Evolutionary conservation across 2,888 invertebrate species (phyloP).

Genomic region (Eupithecia inturbata): DNA sequence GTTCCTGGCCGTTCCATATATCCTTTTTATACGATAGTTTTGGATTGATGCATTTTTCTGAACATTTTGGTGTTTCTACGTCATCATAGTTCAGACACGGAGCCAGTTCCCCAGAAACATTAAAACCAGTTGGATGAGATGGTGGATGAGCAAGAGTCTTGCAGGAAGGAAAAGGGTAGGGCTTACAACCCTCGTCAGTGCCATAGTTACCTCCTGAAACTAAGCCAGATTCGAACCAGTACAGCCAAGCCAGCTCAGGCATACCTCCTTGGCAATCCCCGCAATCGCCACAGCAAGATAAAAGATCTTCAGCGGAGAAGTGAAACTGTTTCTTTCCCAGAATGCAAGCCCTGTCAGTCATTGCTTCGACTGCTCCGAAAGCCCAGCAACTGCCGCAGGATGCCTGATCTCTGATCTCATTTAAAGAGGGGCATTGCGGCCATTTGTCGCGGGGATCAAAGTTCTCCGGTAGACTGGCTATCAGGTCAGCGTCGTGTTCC

Average conservation of each 20-base stretch:
- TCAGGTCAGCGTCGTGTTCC: constrained; percentile 61
- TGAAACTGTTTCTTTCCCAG: constrained; percentile 88
- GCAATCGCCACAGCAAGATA: constrained; percentile 84
- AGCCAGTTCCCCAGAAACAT: not conserved
- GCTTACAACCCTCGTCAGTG: constrained; percentile 24
- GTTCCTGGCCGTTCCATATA: not conserved
- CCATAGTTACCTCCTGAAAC: constrained; percentile 33
- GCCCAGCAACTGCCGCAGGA: constrained; percentile 98
- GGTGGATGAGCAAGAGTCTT: constrained; percentile 3
- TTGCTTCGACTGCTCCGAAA: constrained; percentile 86
- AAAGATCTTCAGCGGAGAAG: constrained; percentile 93
- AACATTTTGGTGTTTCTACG: constrained; percentile 13
- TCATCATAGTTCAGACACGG: not conserved
- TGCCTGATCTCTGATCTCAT: constrained; percentile 92
- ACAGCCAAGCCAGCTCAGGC: constrained; percentile 12
- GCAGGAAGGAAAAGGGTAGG: constrained; percentile 21
- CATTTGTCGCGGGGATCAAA: constrained; percentile 93
- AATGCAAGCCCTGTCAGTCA: constrained; percentile 92
- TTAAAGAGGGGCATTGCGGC: constrained; percentile 93
- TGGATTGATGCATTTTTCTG: not conserved
- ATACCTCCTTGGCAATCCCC: constrained; percentile 23
- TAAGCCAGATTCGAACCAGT: constrained; percentile 20
- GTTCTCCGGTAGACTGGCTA: constrained; percentile 86
- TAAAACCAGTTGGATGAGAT: no score
- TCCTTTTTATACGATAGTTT: constrained; percentile 9